phyloP scores from a whole-genome alignment of 2,888 invertebrate species.

The Ashinkailepas kermadecensis region DNA sequence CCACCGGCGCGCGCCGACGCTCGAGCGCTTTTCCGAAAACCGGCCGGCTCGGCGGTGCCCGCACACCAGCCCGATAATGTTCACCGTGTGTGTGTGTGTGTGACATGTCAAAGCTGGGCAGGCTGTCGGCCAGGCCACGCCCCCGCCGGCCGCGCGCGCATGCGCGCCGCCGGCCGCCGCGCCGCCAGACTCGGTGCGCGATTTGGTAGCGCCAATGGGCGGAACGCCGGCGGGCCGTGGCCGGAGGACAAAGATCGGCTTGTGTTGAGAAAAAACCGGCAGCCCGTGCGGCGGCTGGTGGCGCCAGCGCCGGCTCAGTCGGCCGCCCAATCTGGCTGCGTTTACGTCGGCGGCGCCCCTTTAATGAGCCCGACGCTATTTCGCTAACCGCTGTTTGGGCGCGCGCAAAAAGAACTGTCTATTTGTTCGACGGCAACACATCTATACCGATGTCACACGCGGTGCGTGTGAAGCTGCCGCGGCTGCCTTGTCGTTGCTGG shows the following conservation, averaged over 20 bases:
- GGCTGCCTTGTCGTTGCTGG: too few species aligned
- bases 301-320: background rate
- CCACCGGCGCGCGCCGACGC: background rate
- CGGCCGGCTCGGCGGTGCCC: background rate
- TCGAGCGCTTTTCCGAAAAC: background rate
- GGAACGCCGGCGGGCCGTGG: background rate
- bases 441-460: background rate
- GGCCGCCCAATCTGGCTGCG: background rate
- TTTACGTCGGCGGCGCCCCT: background rate
- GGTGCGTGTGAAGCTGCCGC: background rate
- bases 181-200: background rate
- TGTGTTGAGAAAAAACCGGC: background rate
- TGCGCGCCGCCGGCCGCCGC: background rate
- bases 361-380: background rate
- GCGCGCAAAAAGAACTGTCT: background rate
- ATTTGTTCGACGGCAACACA: background rate
- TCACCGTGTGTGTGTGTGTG: background rate
- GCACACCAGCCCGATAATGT: background rate
- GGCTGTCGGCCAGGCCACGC: conserved; percentile 15
- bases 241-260: background rate
- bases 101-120: conserved; percentile 2
- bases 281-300: background rate
- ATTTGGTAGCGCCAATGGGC: background rate
- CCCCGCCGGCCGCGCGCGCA: background rate
- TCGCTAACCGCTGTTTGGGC: conserved; percentile 1